Evolutionary conservation across 2,113 vertebrate species (phyloP), one percentile per base, ranked within the genome.

Genomic region (Paracanthobrama guichenoti): DNA sequence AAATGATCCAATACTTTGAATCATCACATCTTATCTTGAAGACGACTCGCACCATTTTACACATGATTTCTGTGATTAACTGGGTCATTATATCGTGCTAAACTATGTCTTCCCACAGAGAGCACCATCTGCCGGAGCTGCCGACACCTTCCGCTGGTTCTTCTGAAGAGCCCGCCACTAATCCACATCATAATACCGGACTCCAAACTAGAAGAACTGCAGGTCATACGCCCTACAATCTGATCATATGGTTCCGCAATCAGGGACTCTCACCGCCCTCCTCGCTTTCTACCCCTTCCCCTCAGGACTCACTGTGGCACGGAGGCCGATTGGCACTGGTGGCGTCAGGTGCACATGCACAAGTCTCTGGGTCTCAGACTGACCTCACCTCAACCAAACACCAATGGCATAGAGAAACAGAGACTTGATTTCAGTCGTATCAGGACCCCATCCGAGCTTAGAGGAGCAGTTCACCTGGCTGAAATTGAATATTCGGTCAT

Each of bases 81-180:
- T 96, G 95, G 64, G 96, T 93, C 84, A 42, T 71, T 12, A 71
- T 71, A 0, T 42, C 14, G 35, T 39, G 8, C 64, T 66, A 31
- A 39, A 39, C 96, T 95, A 0, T 96, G 95, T 89, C 96, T 94
- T 64, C 97, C 90, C 89, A 97, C 87, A 88, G 87, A 86, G 87
- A 86, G 89, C 6, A 94, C 95, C 92, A 95, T 97, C 92, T 96
- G 89, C 62, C 95, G 97, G 0, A 93, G 91, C 88, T 96, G 97
- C 87, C 96, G 91, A 83, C 94, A 95, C 82, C 95, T 97, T 82
- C 96, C 98, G 91, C 81, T 85, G 88, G 84, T 83, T 86, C 77
- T 85, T 87, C 86, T 87, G 81, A 86, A 79, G 69, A 71, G 31
- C 8, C 64, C 85, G 31, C 10, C 73, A 57, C 50, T 24, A 16